Evolutionary conservation across 2,113 vertebrate species (phyloP).

Genomic region (Dissostichus mawsoni): DNA sequence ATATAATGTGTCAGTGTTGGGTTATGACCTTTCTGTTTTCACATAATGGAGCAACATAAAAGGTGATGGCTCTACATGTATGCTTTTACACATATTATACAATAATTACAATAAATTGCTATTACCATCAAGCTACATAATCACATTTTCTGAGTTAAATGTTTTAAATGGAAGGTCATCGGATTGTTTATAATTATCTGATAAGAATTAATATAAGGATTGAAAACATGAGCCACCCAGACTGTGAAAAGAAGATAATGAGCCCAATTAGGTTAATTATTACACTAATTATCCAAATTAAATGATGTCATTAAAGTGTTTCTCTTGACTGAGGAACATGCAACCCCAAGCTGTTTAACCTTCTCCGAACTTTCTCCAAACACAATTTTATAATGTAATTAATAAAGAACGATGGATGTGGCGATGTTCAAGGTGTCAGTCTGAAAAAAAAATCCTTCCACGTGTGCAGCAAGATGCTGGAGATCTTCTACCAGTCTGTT

Average conservation of each 20-base stretch:
- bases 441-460: neutral
- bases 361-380: conserved; percentile 18
- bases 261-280: conserved; percentile 61
- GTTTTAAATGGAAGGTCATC: neutral
- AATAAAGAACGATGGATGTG: conserved; percentile 65
- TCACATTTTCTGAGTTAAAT: neutral
- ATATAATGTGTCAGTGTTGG: no score
- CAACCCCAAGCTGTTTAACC: conserved; percentile 41
- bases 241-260: conserved; percentile 47
- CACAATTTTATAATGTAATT: conserved; percentile 18
- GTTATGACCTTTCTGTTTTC: no score
- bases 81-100: neutral
- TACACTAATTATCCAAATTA: conserved; percentile 37
- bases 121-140: neutral
- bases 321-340: conserved; percentile 21
- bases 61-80: no score
- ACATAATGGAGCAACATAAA: no score
- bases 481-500: no score
- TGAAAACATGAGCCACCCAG: neutral
- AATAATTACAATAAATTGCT: neutral
- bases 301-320: conserved; percentile 46
- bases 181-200: conserved; percentile 4
- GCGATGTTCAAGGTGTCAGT: conserved; percentile 1
- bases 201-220: neutral
- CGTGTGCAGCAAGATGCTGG: no score